A percentile compares a stretch with the other conserved stretches of the same genome.
These are phyloP conservation scores for Xenops minutus DNA, from an alignment of 2,797 vertebrate genomes.

Conservation along the genomic window DNA sequence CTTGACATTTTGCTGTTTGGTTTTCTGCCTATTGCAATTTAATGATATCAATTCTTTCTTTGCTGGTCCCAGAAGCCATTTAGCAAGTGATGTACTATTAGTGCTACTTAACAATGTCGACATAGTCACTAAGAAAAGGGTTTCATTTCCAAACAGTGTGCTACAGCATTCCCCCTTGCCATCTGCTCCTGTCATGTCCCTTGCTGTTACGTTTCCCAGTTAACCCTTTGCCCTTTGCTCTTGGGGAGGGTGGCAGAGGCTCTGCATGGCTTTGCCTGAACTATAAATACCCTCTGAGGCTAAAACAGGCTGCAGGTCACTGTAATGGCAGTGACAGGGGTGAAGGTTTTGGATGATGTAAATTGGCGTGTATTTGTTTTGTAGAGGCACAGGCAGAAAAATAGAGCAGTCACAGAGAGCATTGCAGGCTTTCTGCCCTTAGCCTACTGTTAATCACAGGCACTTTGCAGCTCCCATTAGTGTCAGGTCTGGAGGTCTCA, in stretches of 20 bases:
- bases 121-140: not conserved
- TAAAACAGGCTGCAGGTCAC: not conserved
- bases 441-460: not conserved
- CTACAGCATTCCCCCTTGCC: not conserved
- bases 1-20: slow-evolving; percentile 42
- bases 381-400: not conserved
- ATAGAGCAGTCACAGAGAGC: not conserved
- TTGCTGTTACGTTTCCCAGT: not conserved
- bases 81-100: not conserved
- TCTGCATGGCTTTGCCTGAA: not conserved
- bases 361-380: not conserved
- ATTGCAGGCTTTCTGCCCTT: not conserved
- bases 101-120: not conserved
- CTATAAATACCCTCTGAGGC: not conserved
- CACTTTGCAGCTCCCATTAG: not conserved
- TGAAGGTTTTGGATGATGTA: not conserved
- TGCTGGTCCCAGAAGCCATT: not conserved
- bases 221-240: not conserved
- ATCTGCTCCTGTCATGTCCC: not conserved
- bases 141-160: not conserved
- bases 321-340: not conserved
- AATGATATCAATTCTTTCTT: slow-evolving; percentile 6
- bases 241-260: not conserved
- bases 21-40: slow-evolving; percentile 44
- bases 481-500: not conserved